Conservation (phyloP, 1,140 invertebrate genomes). For the Pseudomyrmex cubaensis region DNA sequence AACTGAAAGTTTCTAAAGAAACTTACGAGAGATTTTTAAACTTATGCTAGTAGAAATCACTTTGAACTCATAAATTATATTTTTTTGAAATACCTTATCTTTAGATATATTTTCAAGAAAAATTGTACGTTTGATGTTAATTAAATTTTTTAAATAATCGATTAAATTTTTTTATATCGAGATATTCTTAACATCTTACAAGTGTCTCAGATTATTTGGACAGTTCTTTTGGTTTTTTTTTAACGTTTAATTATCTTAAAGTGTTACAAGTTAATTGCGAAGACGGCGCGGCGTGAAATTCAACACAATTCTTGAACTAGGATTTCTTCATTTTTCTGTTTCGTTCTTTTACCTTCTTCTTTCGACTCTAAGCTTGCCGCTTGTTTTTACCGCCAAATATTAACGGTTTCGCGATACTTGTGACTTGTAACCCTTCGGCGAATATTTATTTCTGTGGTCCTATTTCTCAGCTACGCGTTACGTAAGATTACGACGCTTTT, state of each 20-base stretch:
- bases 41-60: not conserved
- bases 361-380: not conserved
- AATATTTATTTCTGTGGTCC: slow-evolving; percentile 30
- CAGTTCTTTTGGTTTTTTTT: not conserved
- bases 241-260: slow-evolving; percentile 5
- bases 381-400: slow-evolving; percentile 32
- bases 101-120: not conserved
- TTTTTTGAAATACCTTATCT: not conserved
- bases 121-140: not conserved
- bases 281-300: slow-evolving; percentile 13
- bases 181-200: not conserved
- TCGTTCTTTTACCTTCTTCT: slow-evolving; percentile 1
- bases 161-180: not conserved
- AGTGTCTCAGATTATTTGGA: not conserved
- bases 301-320: slow-evolving; percentile 11
- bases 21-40: not conserved
- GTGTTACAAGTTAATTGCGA: slow-evolving; percentile 18
- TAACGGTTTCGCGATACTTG: slow-evolving; percentile 2
- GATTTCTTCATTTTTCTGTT: slow-evolving; percentile 6
- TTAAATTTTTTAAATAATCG: not conserved
- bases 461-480: slow-evolving; percentile 12
- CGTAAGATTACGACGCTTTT: slow-evolving; percentile 2
- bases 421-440: not conserved
- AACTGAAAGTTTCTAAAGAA: not conserved
- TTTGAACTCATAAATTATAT: not conserved